Conservation (phyloP, 2,113 vertebrate species). For the Aldabrachelys gigantea region DNA sequence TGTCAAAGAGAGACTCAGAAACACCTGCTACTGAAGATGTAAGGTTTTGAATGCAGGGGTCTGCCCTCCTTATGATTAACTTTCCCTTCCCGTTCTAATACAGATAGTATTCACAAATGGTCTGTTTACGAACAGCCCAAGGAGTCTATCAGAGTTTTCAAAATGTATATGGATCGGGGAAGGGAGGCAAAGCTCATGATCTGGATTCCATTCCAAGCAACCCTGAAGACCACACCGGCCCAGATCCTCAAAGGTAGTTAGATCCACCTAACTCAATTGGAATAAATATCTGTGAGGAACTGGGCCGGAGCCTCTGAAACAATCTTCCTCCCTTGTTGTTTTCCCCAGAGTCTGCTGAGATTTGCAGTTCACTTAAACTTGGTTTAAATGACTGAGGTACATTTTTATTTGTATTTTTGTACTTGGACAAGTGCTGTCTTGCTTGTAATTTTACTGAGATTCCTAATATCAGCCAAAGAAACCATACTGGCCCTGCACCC, state of each 20-base stretch:
- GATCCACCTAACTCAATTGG: background rate
- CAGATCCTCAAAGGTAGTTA: background rate
- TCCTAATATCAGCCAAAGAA: background rate
- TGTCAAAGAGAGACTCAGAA: background rate
- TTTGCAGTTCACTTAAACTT: background rate
- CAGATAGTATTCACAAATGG: background rate
- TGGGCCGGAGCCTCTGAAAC: background rate
- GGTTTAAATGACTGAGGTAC: background rate
- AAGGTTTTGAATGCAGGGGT: background rate
- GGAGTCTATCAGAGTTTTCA: background rate
- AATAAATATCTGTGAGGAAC: background rate
- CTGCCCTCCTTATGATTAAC: background rate
- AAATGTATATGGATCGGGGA: background rate
- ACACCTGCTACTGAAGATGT: background rate
- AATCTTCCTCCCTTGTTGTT: background rate
- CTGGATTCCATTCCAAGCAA: background rate
- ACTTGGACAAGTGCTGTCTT: background rate
- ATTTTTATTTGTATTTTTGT: background rate
- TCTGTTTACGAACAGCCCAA: background rate
- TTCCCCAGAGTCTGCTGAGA: background rate
- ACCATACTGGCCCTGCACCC: background rate
- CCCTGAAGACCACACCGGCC: background rate
- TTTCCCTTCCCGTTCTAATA: background rate
- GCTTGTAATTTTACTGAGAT: background rate
- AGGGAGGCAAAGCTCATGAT: background rate